Evolutionary conservation across 2,113 vertebrate species (phyloP).

Genomic region (Platysternon megacephalum): DNA sequence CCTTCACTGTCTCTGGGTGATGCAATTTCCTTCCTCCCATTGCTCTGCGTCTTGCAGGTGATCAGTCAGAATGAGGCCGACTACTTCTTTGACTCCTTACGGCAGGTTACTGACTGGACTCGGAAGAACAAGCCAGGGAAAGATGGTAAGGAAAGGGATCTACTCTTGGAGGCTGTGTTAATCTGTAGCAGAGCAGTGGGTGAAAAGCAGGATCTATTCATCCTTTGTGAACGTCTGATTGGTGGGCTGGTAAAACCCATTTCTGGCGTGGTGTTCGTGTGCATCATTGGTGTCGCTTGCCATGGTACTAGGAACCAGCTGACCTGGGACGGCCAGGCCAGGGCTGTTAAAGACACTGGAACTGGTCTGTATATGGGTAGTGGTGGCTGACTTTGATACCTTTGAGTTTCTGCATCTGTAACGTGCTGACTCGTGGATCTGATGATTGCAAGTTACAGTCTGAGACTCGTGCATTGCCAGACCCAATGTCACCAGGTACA

Average conservation of each 20-base stretch:
- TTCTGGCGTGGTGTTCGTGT: not conserved
- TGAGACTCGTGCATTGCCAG: not conserved
- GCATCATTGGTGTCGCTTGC: not conserved
- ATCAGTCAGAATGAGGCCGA: constrained; percentile 92
- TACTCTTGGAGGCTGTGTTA: not conserved
- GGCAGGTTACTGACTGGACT: constrained; percentile 91
- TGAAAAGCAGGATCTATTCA: not conserved
- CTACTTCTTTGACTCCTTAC: constrained; percentile 95
- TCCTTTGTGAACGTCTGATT: not conserved
- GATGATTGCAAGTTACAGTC: not conserved
- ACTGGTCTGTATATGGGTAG: not conserved
- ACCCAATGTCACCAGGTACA: not conserved
- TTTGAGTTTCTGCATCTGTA: not conserved
- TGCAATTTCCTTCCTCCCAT: not conserved
- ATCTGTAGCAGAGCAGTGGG: not conserved
- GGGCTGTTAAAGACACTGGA: not conserved
- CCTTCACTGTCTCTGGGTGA: not conserved
- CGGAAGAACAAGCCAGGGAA: constrained; percentile 85
- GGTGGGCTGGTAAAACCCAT: not conserved
- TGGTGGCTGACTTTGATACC: not conserved
- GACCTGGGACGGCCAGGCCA: not conserved
- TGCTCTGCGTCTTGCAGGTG: constrained; percentile 78
- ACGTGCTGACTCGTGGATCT: not conserved
- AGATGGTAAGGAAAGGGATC: constrained; percentile 83
- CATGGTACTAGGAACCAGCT: not conserved